Base-by-base conservation (phyloP, 1,140 invertebrate genomes). In the Drosophila melanica region DNA sequence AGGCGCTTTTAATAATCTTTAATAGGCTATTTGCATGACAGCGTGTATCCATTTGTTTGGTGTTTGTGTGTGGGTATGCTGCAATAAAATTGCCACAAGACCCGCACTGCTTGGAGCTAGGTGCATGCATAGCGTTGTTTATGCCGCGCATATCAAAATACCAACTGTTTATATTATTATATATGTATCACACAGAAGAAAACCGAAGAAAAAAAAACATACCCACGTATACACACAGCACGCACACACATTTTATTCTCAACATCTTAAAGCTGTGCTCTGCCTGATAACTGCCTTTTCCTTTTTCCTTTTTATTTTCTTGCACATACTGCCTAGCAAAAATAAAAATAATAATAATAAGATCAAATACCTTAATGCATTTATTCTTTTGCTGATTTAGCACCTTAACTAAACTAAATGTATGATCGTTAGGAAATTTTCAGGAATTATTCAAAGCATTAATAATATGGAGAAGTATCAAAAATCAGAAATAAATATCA, bases 1-100 rank as follows among this genome's bases (percentile, higher is more conserved):
- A 82, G 82, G 75, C 53, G 71, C 79, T 86, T 82, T 86, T 86
- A 82, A 87, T 86, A 86, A 87, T 86, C 84, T 89, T 79, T 82
- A 87, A 86, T 82, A 74, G 81, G 77, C 53, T 23, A 71, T 68
- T 59, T 66, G 66, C 20, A 72, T 67, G 33, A 20, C 57, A 16
- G 55, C 41, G 45, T 35, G 53, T 50, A 62, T 65, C 59, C 37
- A 41, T 50, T 55, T 48, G 33, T 33, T 35, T 51, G 54, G n/a
- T 57, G 39, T 54, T 37, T 57, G 30, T 44, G 51, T 33, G 64
- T 73, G 64, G 54, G 70, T n/a, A 64, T 57, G 41, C 41, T 73
- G 70, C 70, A 68, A 73, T 73, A 73, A 73, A 68, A 47, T 60
- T 73, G 48, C 63, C 55, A 67, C 69, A 72, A 53, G 64, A 57